phyloP scores from a whole-genome alignment of 2,888 invertebrate genomes.

The Gortyna flavago region DNA sequence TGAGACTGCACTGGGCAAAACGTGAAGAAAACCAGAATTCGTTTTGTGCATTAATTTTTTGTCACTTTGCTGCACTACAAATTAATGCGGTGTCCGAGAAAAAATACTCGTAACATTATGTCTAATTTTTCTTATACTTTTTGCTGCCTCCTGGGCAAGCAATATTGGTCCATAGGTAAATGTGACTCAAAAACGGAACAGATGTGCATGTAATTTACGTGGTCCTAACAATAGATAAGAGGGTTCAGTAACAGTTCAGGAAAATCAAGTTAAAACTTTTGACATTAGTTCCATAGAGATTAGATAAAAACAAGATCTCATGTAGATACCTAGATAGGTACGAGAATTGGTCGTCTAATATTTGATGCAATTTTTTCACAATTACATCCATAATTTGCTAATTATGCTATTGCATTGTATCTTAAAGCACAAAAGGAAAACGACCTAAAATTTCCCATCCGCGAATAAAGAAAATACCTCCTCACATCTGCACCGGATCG shows the following conservation, averaged over 20 bases:
- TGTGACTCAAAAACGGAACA: background rate
- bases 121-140: background rate
- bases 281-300: background rate
- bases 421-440: constrained; percentile 10
- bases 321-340: background rate
- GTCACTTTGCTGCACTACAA: constrained; percentile 11
- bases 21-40: constrained; percentile 40
- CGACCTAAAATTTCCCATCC: background rate
- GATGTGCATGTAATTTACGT: background rate
- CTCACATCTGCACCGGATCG: constrained; percentile 44
- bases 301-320: background rate
- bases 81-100: background rate
- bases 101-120: background rate
- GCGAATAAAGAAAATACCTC: constrained; percentile 29
- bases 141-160: background rate
- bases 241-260: background rate
- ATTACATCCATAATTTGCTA: background rate
- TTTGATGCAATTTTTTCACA: background rate
- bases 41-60: constrained; percentile 37
- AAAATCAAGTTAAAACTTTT: too few relatives aligned
- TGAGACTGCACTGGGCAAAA: constrained; percentile 35
- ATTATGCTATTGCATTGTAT: constrained; percentile 1
- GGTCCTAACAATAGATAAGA: background rate
- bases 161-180: background rate
- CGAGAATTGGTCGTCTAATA: background rate